Percentiles rank a stretch among this genome's conserved stretches.
Conservation (phyloP, 2,113 vertebrate species). For the Pionites leucogaster region DNA sequence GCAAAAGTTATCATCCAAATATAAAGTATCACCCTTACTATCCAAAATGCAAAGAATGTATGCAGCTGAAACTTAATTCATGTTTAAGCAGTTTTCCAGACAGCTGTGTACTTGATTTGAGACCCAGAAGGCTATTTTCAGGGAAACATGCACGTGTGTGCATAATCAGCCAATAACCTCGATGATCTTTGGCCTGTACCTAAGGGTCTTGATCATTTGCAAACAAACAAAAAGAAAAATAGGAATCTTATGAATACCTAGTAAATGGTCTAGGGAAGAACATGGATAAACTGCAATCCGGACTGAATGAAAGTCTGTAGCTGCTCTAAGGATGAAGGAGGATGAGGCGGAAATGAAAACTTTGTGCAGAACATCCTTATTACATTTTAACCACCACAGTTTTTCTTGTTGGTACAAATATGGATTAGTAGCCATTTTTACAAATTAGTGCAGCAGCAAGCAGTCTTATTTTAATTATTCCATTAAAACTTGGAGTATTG, state of each 20-base stretch:
- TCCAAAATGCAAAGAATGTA: background rate
- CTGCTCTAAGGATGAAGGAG: background rate
- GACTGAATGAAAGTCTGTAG: background rate
- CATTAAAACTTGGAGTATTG: background rate
- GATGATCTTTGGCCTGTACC: background rate
- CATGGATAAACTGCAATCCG: background rate
- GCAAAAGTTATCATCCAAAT: background rate
- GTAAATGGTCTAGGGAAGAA: background rate
- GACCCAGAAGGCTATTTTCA: background rate
- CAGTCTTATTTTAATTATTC: background rate
- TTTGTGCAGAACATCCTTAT: background rate
- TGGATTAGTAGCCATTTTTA: background rate
- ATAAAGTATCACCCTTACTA: background rate
- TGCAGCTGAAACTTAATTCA: background rate
- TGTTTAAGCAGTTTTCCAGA: background rate
- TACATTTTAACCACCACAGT: background rate
- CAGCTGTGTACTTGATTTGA: background rate
- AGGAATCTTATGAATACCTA: background rate
- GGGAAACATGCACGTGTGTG: accelerated
- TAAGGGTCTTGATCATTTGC: background rate
- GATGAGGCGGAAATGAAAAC: background rate
- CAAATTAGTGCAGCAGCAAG: background rate
- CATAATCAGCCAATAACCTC: background rate
- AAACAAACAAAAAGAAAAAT: background rate
- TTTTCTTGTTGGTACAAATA: background rate